Base-by-base conservation (phyloP, 2,888 invertebrate species). In the Cephus runcator region DNA sequence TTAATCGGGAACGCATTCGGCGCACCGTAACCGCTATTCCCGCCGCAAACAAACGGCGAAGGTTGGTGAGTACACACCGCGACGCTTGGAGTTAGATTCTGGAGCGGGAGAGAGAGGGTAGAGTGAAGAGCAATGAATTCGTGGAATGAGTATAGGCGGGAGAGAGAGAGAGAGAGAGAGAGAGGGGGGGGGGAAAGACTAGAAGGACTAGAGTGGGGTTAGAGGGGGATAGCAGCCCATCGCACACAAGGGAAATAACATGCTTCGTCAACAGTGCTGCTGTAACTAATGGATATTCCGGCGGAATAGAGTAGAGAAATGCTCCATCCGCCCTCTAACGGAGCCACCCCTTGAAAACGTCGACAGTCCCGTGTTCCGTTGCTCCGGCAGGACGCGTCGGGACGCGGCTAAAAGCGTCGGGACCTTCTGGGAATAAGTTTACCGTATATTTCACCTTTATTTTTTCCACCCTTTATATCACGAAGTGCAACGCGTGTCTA, bases 211-310 rank as follows among this genome's bases (percentile, higher is more conserved):
- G 73, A 75, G 78, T 69, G 73, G 77, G 77, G 71, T 76, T 78
- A 73, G 77, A 0, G 76, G 77, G 75, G 76, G 79, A 71, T 76
- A 68, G 75, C 69, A 75, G 35, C 74, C 75, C 87, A 87, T 84
- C 85, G 87, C 89, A 90, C 91, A 89, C 90, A 88, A 87, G 91
- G 91, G 91, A 91, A 90, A 91, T 90, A 91, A 90, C 90, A 90
- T 90, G 91, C 90, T 91, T 91, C 91, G 91, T 91, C 91, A 90
- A 91, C 91, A 88, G 87, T 85, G 89, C 87, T 89, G 89, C 90
- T 90, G 90, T 91, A 91, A 91, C 91, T 91, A 91, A 91, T 91
- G 91, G 91, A 91, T 91, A 91, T 89, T 90, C 88, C 87, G 85
- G 84, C 82, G 87, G 87, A 89, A 88, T 88, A 87, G 88, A 88